These are phyloP conservation scores for Agapornis roseicollis DNA, from an alignment of 2,113 vertebrate species.

Conservation along the genomic window DNA sequence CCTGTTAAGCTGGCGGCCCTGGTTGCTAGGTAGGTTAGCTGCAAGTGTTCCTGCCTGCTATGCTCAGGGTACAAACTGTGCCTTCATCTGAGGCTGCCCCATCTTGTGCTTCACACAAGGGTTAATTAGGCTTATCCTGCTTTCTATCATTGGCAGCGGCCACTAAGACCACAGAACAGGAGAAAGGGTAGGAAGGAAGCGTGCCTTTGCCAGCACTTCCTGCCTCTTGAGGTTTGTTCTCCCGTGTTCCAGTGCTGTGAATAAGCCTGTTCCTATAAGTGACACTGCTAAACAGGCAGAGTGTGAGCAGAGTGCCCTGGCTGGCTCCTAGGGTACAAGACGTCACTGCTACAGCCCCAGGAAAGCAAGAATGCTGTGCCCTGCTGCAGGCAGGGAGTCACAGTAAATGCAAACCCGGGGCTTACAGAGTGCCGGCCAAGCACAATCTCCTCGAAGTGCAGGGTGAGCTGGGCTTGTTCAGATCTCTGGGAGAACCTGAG, in stretches of 20 bases:
- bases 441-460: background rate
- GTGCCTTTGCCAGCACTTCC: constrained; percentile 6
- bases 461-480: background rate
- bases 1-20: background rate
- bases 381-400: background rate
- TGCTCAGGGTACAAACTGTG: background rate
- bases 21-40: background rate
- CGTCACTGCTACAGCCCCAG: background rate
- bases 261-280: background rate
- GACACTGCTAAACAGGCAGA: background rate
- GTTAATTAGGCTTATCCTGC: background rate
- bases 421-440: background rate
- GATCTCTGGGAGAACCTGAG: background rate
- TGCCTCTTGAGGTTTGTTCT: background rate
- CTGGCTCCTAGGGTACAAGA: background rate
- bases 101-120: background rate
- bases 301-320: background rate
- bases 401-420: background rate
- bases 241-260: background rate
- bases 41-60: background rate
- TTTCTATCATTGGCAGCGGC: background rate
- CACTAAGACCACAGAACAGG: background rate
- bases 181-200: constrained; percentile 38
- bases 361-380: fast-evolving
- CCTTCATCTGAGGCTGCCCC: background rate